phyloP scores from a whole-genome alignment of 2,797 vertebrate genomes.

The Peromyscus melanophrys region DNA sequence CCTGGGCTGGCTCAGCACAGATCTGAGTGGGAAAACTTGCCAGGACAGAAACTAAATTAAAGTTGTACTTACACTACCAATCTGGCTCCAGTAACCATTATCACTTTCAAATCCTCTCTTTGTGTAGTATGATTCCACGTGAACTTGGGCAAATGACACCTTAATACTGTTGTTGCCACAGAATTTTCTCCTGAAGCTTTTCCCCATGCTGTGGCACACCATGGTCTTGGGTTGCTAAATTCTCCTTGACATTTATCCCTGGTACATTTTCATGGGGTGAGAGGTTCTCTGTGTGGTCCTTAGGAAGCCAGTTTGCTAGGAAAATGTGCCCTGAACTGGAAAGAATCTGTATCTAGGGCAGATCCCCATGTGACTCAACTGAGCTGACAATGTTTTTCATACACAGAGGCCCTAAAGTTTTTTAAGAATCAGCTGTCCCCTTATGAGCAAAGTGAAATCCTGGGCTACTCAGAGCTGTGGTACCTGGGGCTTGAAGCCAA shows the following conservation, averaged over 20 bases:
- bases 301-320: not conserved
- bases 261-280: not conserved
- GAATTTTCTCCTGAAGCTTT: not conserved
- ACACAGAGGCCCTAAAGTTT: constrained; percentile 94
- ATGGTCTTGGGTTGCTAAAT: not conserved
- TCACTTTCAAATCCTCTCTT: not conserved
- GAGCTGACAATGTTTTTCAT: constrained; percentile 71
- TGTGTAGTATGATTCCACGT: not conserved
- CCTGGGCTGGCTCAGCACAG: not conserved
- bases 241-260: not conserved
- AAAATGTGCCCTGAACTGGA: not conserved
- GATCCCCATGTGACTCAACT: not conserved
- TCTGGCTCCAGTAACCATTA: not conserved
- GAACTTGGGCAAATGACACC: not conserved
- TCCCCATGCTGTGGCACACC: not conserved
- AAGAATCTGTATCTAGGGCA: not conserved
- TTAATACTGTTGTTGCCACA: not conserved
- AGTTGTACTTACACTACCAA: not conserved
- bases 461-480: constrained; percentile 96
- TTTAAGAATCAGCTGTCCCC: constrained; percentile 94
- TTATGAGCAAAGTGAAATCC: constrained; percentile 96
- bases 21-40: not conserved
- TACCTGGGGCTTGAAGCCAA: constrained; percentile 96
- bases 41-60: not conserved
- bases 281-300: not conserved